A percentile compares a stretch with the other conserved stretches of the same genome.
Evolutionary conservation across 1,140 invertebrate species (phyloP).

Genomic region (Brachionus rubens): DNA sequence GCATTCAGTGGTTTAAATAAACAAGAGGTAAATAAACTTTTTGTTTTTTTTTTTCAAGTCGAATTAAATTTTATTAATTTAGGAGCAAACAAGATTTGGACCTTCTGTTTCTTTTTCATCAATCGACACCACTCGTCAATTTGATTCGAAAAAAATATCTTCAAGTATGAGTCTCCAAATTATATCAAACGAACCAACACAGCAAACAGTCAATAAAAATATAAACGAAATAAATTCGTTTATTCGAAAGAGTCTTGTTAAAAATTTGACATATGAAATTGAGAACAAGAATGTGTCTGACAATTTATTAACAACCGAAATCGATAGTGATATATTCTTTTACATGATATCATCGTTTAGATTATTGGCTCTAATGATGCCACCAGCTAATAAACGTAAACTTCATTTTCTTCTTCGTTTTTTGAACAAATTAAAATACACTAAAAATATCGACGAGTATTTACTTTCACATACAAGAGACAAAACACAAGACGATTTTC

Average conservation of each 20-base stretch:
- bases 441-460: not conserved
- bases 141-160: not conserved
- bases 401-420: conserved; percentile 35
- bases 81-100: too few relatives aligned
- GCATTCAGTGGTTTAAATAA: too few relatives aligned
- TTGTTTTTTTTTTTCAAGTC: too few relatives aligned
- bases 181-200: not conserved
- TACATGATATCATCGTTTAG: conserved; percentile 1
- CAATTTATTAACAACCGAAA: not conserved
- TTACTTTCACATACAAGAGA: not conserved
- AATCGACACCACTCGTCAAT: too few relatives aligned
- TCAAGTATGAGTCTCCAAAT: not conserved
- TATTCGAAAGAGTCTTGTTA: not conserved
- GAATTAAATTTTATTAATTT: too few relatives aligned
- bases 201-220: not conserved
- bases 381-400: conserved; percentile 42
- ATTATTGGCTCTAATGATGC: conserved; percentile 3
- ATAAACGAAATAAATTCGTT: not conserved
- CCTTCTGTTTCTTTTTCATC: too few relatives aligned
- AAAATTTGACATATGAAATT: too few relatives aligned
- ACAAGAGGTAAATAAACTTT: too few relatives aligned
- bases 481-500: not conserved
- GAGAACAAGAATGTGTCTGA: not conserved
- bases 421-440: conserved; percentile 27
- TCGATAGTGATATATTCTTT: conserved; percentile 18